Percentiles rank a stretch among this genome's conserved stretches.
These are phyloP conservation scores for Bedellia somnulentella DNA, from an alignment of 2,888 invertebrate species.

Conservation along the genomic window DNA sequence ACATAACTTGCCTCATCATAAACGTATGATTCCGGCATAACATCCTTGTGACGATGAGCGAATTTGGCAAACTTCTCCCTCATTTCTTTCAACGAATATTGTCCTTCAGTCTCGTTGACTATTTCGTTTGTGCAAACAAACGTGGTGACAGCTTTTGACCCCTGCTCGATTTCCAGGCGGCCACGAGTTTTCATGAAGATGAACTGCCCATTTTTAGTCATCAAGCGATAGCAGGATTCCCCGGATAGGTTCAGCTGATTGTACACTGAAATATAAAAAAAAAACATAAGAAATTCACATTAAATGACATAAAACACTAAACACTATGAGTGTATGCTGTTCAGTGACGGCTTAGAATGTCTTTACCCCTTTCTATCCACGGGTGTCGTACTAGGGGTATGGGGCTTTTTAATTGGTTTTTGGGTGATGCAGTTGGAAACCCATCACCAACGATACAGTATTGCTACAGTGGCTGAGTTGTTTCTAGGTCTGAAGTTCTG, in stretches of 20 bases:
- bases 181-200: slow-evolving; percentile 83
- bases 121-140: slow-evolving; percentile 84
- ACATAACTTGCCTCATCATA: not conserved
- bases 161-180: slow-evolving; percentile 74
- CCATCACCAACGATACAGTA: no score
- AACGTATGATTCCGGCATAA: not conserved
- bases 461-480: no score
- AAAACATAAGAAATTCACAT: not conserved
- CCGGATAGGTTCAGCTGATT: slow-evolving; percentile 76
- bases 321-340: no score
- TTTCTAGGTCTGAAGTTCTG: no score
- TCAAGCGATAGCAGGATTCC: slow-evolving; percentile 80
- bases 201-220: slow-evolving; percentile 76
- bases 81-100: slow-evolving; percentile 70
- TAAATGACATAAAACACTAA: not conserved
- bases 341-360: no score
- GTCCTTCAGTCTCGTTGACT: slow-evolving; percentile 71
- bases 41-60: not conserved
- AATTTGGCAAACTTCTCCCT: slow-evolving; percentile 66
- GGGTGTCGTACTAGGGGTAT: no score
- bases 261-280: slow-evolving; percentile 60
- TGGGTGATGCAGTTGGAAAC: no score
- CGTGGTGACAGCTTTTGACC: slow-evolving; percentile 72
- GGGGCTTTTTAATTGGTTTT: no score
- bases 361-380: no score